Evolutionary conservation across 2,113 vertebrate genomes (phyloP).

Genomic region (Callorhinus ursinus): DNA sequence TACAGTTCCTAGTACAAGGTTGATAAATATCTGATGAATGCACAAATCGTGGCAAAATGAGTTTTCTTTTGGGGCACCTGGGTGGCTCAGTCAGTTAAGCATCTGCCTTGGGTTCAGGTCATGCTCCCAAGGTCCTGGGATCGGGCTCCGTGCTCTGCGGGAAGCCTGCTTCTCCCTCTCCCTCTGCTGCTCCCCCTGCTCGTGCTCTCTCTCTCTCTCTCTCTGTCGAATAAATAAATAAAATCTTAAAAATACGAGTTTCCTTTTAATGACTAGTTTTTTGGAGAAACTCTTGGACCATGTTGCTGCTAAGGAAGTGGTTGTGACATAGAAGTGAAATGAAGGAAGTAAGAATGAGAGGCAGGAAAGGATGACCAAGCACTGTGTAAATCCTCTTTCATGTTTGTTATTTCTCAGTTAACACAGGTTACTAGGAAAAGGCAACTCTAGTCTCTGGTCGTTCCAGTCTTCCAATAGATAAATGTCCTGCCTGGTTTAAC

Average conservation of each 20-base stretch:
- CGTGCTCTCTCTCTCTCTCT: too few species aligned
- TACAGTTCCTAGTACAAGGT: background rate
- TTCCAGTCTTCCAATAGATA: background rate
- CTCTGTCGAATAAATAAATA: background rate
- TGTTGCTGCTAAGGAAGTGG: background rate
- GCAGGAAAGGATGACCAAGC: background rate
- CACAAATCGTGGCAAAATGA: background rate
- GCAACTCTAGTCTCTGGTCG: background rate
- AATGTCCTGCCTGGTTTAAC: background rate
- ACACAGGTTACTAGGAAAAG: background rate
- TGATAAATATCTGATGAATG: slow-evolving; percentile 23
- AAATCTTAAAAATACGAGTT: background rate
- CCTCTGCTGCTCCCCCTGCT: too few species aligned
- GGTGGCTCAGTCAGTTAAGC: too few species aligned
- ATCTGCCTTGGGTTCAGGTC: too few species aligned
- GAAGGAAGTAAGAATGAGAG: background rate
- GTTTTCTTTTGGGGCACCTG: background rate
- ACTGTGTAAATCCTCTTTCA: background rate
- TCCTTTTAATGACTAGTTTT: background rate
- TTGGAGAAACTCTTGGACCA: background rate
- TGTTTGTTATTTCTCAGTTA: background rate
- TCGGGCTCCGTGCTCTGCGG: too few species aligned
- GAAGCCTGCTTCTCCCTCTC: too few species aligned
- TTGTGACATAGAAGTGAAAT: background rate
- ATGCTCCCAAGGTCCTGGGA: too few species aligned